Conservation (phyloP, 1,140 invertebrate species). For the Drosophila melanica region DNA sequence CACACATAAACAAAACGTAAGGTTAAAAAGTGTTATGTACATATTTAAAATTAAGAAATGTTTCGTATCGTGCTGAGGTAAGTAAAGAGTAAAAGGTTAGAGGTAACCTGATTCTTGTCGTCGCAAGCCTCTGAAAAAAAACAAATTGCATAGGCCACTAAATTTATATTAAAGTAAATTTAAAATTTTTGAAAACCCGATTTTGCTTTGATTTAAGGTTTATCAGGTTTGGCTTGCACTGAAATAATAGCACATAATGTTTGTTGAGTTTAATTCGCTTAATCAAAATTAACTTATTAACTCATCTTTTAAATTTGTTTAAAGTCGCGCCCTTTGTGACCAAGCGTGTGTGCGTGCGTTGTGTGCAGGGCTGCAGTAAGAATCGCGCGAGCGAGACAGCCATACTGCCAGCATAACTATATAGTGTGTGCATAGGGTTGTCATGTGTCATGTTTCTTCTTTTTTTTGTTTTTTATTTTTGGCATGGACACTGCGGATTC, state of each 20-base stretch:
- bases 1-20: slow-evolving; percentile 9
- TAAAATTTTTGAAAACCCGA: too few relatives aligned
- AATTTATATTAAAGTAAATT: too few relatives aligned
- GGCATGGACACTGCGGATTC: slow-evolving; percentile 75
- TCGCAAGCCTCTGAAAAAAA: too few relatives aligned
- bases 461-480: slow-evolving; percentile 64
- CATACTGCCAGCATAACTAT: not conserved
- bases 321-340: not conserved
- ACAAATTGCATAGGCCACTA: too few relatives aligned
- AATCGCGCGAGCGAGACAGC: slow-evolving; percentile 23
- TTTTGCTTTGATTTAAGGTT: too few relatives aligned
- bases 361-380: slow-evolving; percentile 28
- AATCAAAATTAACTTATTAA: too few relatives aligned
- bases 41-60: slow-evolving; percentile 32
- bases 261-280: too few relatives aligned
- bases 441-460: slow-evolving; percentile 44
- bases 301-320: not conserved
- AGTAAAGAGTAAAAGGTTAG: not conserved
- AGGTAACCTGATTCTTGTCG: too few relatives aligned
- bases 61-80: slow-evolving; percentile 24
- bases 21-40: slow-evolving; percentile 7
- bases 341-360: slow-evolving; percentile 1
- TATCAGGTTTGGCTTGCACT: too few relatives aligned
- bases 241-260: too few relatives aligned
- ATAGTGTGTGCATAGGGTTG: slow-evolving; percentile 26